Base-by-base conservation (phyloP, 2,113 vertebrate species). In the Macaca nemestrina region DNA sequence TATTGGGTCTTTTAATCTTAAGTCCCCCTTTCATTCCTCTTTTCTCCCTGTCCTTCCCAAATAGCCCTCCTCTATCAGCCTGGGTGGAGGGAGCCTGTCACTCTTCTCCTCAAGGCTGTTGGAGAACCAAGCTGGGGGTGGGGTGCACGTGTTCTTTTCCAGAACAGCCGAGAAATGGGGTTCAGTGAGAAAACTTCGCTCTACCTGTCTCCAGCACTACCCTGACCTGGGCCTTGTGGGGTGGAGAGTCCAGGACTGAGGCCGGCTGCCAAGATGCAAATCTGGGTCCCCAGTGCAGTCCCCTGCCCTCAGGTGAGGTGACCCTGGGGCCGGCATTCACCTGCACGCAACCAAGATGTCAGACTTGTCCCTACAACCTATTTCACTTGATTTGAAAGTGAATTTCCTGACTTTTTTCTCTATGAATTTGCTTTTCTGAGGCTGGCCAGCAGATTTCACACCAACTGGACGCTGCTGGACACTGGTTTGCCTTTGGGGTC, bases 261-360 rank as follows among this genome's bases (percentile, higher is more conserved):
- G 55, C 35, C 52, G 1, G 12, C 38, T 0, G 5, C n/a, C 8
- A 2, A 1, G 45, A 16, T 0, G 1, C 23, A 20, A 16, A 6
- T 78, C 81, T 17, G 59, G n/a, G 75, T 40, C 48, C 48, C 8
- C 2, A 8, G 2, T 0, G 2, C 0, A 2, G 9, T 3, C 38
- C 17, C 48, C 17, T n/a, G 45, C 38, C 40, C 38, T 48, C 38
- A 1, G 52, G 38, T 16, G n/a, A 52, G 38, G 1, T 20, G 55
- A 1, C 9, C 0, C 9, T 2, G 27, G 16, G 3, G 1, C 40
- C 10, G 2, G 22, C 32, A 0, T 75, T 14, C 2, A 9, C 55
- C 80, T 27, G n/a, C 3, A 2, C 13, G 0, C 3, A 5, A 2
- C 6, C 32, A 3, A 30, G 27, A 32, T 25, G 55, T 40, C 52